phyloP scores from a whole-genome alignment of 2,797 vertebrate species.

The Eulemur mongoz region DNA sequence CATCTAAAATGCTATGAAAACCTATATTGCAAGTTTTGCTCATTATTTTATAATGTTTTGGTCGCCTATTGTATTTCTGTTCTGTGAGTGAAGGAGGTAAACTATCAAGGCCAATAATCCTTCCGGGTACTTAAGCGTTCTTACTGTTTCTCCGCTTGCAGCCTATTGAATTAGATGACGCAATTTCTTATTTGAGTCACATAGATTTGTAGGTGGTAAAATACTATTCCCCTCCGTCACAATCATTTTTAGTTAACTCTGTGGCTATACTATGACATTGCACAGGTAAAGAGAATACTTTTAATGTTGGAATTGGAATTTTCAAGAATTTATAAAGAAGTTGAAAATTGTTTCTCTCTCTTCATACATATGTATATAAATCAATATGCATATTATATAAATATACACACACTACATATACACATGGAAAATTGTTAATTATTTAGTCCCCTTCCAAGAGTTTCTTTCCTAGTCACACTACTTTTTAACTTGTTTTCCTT shows the following conservation, averaged over 20 bases:
- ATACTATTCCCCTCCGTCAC: not conserved
- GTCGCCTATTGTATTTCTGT: not conserved
- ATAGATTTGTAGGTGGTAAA: not conserved
- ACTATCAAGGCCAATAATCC: not conserved
- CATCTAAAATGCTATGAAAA: not conserved
- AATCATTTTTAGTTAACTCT: not conserved
- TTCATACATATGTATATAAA: not conserved
- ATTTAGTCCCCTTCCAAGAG: not conserved
- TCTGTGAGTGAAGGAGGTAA: not conserved
- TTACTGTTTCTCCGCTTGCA: not conserved
- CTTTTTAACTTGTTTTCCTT: not conserved
- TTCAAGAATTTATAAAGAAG: not conserved
- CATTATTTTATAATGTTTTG: not conserved
- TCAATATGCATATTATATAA: not conserved
- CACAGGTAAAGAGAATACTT: not conserved
- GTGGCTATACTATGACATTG: not conserved
- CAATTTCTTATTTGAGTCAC: not conserved
- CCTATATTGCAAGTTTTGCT: not conserved
- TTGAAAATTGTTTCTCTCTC: not conserved
- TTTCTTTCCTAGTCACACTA: not conserved
- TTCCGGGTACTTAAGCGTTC: not conserved
- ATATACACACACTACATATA: not conserved
- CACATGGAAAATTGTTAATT: not conserved
- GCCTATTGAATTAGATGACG: not conserved
- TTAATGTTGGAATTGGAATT: not conserved